These are phyloP conservation scores for Trochalopteron elliotii DNA, from an alignment of 2,113 vertebrate genomes.

Conservation along the genomic window DNA sequence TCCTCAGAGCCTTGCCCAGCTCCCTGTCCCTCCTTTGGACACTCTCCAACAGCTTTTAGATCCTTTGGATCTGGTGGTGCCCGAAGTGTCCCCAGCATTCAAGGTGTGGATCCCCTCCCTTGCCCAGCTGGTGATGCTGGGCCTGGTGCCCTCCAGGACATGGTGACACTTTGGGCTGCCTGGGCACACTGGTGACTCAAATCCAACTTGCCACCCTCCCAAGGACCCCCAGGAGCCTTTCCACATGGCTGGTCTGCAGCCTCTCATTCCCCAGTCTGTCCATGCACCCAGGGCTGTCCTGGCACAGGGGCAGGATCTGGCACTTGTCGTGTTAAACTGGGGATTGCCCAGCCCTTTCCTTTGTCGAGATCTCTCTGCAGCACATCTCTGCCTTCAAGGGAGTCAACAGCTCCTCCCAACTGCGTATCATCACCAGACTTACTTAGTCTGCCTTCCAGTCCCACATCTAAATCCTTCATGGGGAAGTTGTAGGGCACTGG, in stretches of 20 bases:
- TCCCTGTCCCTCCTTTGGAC: not conserved
- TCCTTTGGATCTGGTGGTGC: not conserved
- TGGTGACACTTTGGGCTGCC: not conserved
- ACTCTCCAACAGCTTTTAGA: not conserved
- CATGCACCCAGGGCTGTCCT: not conserved
- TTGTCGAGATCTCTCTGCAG: not conserved
- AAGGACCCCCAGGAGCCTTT: too few relatives aligned
- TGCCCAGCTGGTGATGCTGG: rapidly evolving
- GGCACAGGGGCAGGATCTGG: not conserved
- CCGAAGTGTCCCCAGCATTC: not conserved
- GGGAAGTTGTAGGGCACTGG: not conserved
- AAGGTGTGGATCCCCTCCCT: not conserved
- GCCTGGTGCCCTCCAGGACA: not conserved
- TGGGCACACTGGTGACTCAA: not conserved
- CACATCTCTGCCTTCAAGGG: not conserved
- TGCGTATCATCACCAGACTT: not conserved
- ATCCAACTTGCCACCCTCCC: not conserved
- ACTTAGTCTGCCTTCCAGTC: not conserved
- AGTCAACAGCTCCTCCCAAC: not conserved
- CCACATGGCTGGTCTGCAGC: not conserved
- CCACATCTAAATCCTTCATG: not conserved
- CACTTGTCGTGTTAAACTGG: rapidly evolving
- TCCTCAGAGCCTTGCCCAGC: too few relatives aligned
- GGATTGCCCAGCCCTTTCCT: not conserved
- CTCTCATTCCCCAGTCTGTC: not conserved